phyloP scores from a whole-genome alignment of 1,140 invertebrate genomes.

The Danaus melanippus region DNA sequence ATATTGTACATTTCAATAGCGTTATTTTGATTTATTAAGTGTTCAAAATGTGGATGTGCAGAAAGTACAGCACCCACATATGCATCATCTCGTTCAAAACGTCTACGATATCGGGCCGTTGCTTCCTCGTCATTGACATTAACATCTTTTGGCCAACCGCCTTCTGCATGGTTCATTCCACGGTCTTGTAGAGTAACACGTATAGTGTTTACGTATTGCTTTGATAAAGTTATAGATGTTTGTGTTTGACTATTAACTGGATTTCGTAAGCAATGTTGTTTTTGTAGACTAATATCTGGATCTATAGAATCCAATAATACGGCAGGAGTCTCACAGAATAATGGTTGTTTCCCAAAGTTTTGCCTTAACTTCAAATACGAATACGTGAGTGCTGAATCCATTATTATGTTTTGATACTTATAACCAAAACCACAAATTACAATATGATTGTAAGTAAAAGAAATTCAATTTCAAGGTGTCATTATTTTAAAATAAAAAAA shows the following conservation, averaged over 20 bases:
- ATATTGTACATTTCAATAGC: conserved; percentile 92
- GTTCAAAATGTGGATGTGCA: conserved; percentile 79
- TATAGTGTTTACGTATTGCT: conserved; percentile 75
- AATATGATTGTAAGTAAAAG: no score
- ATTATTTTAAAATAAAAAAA: neutral
- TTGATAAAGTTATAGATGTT: conserved; percentile 72
- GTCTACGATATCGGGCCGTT: conserved; percentile 86
- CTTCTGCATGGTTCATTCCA: conserved; percentile 91
- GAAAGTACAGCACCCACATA: conserved; percentile 87
- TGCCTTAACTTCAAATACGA: conserved; percentile 77
- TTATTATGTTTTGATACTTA: conserved; percentile 1
- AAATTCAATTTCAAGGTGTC: no score
- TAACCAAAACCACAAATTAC: conserved; percentile 2
- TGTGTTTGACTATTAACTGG: conserved; percentile 76
- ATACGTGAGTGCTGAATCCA: conserved; percentile 45
- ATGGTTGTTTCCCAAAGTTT: conserved; percentile 78
- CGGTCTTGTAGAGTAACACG: conserved; percentile 80
- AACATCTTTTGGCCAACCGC: conserved; percentile 97
- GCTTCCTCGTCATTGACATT: conserved; percentile 90
- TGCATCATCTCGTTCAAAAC: conserved; percentile 94
- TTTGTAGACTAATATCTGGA: conserved; percentile 75
- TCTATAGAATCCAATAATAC: conserved; percentile 81
- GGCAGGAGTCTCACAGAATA: conserved; percentile 79
- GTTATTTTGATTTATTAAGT: conserved; percentile 91
- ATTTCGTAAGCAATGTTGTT: conserved; percentile 80